phyloP scores from a whole-genome alignment of 2,888 invertebrate genomes.

The Acleris sparsana region DNA sequence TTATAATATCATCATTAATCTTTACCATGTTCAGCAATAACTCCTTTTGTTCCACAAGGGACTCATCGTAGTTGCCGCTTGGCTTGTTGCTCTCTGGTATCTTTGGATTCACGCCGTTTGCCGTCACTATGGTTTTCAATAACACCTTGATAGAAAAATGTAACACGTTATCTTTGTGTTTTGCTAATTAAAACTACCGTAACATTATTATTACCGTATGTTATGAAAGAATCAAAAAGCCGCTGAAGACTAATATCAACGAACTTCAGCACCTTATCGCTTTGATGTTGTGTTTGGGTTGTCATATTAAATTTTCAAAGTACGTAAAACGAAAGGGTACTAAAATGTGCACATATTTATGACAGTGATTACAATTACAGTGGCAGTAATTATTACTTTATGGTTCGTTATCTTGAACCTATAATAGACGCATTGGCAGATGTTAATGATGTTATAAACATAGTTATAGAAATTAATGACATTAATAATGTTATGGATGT shows the following conservation, averaged over 20 bases:
- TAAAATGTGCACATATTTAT: too few relatives aligned
- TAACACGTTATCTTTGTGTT: background rate
- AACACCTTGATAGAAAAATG: background rate
- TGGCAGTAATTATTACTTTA: too few relatives aligned
- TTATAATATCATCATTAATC: background rate
- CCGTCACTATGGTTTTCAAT: background rate
- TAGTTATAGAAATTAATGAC: too few relatives aligned
- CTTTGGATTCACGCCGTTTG: background rate
- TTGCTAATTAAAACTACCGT: background rate
- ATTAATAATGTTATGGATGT: too few relatives aligned
- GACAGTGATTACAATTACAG: too few relatives aligned
- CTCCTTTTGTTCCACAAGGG: slow-evolving; percentile 8
- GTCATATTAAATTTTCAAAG: too few relatives aligned
- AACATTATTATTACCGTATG: background rate
- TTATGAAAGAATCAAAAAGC: background rate
- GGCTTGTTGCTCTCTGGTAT: background rate
- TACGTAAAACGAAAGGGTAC: too few relatives aligned
- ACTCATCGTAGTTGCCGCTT: background rate
- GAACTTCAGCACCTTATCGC: too few relatives aligned
- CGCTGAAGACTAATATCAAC: background rate
- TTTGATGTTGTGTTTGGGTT: too few relatives aligned
- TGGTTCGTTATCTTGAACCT: too few relatives aligned
- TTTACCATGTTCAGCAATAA: slow-evolving; percentile 10
- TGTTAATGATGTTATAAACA: too few relatives aligned
- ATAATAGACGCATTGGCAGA: too few relatives aligned